Percentiles rank a stretch among this genome's conserved stretches.
phyloP scores from a whole-genome alignment of 2,113 vertebrate species.

The Pangasianodon gigas region DNA sequence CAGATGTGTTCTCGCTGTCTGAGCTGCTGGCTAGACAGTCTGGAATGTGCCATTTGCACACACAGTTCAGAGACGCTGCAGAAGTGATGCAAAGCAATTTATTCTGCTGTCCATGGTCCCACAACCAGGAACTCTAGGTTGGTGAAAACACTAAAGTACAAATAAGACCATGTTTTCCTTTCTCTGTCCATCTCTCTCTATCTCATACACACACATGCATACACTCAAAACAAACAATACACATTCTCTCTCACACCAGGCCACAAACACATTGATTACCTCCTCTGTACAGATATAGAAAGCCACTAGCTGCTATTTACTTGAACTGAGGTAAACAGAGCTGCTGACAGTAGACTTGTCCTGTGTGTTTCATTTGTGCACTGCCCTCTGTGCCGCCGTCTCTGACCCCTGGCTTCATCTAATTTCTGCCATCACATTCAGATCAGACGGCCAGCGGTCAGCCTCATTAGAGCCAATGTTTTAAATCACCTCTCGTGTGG shows the following conservation, averaged over 20 bases:
- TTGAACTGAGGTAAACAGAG: slow-evolving; percentile 73
- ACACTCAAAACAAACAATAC: slow-evolving; percentile 33
- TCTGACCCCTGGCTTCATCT: slow-evolving; percentile 73
- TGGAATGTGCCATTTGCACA: slow-evolving; percentile 42
- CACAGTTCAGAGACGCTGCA: slow-evolving; percentile 24
- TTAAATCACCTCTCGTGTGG: slow-evolving; percentile 78
- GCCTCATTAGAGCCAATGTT: slow-evolving; percentile 81
- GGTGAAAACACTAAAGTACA: slow-evolving; percentile 42
- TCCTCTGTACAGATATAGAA: slow-evolving; percentile 68
- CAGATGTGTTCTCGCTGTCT: slow-evolving; percentile 37
- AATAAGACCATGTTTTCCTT: slow-evolving; percentile 24
- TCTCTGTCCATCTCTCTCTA: background rate
- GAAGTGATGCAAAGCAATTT: slow-evolving; percentile 47
- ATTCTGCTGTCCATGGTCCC: slow-evolving; percentile 46
- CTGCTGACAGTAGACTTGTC: slow-evolving; percentile 62
- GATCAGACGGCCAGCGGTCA: slow-evolving; percentile 76
- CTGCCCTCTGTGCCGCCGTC: slow-evolving; percentile 65
- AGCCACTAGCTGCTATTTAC: slow-evolving; percentile 68
- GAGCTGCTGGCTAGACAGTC: slow-evolving; percentile 36
- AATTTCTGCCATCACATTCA: slow-evolving; percentile 79
- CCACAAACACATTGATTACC: slow-evolving; percentile 72
- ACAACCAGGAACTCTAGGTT: slow-evolving; percentile 22
- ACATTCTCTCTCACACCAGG: slow-evolving; percentile 56
- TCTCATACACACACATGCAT: slow-evolving; percentile 7
- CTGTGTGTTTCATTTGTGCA: slow-evolving; percentile 69